Conservation (phyloP, 2,113 vertebrate genomes). For the Pterocles burchelli region DNA sequence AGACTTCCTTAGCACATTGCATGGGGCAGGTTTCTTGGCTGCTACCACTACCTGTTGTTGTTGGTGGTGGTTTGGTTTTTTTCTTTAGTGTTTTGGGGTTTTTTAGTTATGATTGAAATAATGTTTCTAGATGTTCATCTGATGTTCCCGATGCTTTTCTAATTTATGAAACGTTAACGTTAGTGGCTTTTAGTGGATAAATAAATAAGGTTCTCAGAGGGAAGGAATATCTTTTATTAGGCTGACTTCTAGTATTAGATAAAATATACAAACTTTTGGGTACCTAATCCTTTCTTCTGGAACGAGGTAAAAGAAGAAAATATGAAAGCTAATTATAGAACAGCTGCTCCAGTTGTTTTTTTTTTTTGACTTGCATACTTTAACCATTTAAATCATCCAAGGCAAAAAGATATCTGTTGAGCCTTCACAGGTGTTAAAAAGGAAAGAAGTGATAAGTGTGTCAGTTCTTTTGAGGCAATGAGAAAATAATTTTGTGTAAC, state of each 20-base stretch:
- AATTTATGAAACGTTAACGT: not conserved
- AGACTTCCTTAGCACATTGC: not conserved
- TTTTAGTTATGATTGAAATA: not conserved
- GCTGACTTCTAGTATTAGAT: not conserved
- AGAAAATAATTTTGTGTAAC: not conserved
- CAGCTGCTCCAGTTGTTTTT: not conserved
- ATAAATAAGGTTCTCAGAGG: not conserved
- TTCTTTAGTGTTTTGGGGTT: not conserved
- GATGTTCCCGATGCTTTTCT: not conserved
- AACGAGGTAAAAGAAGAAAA: not conserved
- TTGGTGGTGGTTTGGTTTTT: rapidly evolving
- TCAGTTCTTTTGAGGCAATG: not conserved
- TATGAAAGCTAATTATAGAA: not conserved
- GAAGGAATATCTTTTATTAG: not conserved
- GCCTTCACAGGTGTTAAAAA: not conserved
- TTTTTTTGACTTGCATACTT: not conserved
- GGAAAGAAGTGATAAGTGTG: not conserved
- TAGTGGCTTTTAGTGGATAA: not conserved
- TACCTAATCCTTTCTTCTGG: not conserved
- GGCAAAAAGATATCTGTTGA: not conserved
- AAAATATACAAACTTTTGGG: not conserved
- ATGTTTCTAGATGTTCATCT: not conserved
- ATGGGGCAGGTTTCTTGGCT: not conserved
- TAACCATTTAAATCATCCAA: not conserved
- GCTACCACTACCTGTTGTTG: not conserved